These are phyloP conservation scores for Actinopyga echinites DNA, from an alignment of 53 echinoderm and acorn worm species.

Conservation along the genomic window DNA sequence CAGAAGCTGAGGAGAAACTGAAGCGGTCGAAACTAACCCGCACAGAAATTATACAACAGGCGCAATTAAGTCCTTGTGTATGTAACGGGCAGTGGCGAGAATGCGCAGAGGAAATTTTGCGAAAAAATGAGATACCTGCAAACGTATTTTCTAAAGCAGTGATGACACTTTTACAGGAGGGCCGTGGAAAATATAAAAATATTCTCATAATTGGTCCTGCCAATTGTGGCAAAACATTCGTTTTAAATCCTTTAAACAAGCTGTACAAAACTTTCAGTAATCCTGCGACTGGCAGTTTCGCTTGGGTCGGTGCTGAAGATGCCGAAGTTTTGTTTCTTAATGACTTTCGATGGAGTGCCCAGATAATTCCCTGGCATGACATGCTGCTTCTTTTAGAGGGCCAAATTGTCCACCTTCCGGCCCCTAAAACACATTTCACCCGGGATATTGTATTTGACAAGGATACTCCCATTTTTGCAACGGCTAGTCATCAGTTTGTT, in stretches of 20 bases:
- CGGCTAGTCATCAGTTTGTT: conserved; percentile 32
- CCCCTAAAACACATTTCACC: conserved; percentile 49
- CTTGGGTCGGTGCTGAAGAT: conserved; percentile 6
- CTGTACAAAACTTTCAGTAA: conserved; percentile 32
- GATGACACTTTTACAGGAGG: neutral
- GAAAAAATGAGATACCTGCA: neutral
- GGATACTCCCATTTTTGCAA: conserved; percentile 42
- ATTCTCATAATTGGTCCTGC: conserved; percentile 54
- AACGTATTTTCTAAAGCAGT: conserved; percentile 15
- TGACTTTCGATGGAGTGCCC: conserved; percentile 38
- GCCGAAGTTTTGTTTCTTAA: conserved; percentile 38
- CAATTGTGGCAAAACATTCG: conserved; percentile 53
- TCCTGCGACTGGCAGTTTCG: conserved; percentile 18
- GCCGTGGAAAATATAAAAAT: conserved; percentile 37
- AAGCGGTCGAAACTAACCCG: neutral
- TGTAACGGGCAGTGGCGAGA: conserved; percentile 36
- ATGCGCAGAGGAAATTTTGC: conserved; percentile 19
- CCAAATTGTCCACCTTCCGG: conserved; percentile 37
- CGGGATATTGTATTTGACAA: conserved; percentile 32
- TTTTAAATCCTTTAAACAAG: conserved; percentile 15
- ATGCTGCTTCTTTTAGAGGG: conserved; percentile 42
- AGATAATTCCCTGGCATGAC: conserved; percentile 33
- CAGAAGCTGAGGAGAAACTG: conserved; percentile 9
- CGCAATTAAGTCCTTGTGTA: neutral
- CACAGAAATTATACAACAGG: neutral